Base-by-base conservation (phyloP, 2,888 invertebrate genomes). In the Drosophila emarginata region DNA sequence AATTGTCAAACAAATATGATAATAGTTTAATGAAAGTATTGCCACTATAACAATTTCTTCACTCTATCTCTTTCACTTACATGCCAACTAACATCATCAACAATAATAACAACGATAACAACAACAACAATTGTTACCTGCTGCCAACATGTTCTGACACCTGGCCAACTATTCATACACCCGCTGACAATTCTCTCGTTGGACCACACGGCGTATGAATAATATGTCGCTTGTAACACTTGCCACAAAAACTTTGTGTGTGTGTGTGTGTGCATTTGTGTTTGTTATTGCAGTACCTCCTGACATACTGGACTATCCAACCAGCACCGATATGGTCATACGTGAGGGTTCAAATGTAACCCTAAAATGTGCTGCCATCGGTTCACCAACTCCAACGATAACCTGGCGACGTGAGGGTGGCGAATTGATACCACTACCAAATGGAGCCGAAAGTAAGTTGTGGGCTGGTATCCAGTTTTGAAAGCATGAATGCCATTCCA, bases 331-430 rank as follows among this genome's bases (percentile, higher is more conserved):
- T 91, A 96, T 96, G 94, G 96, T 96, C 36, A 96, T 96, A 54
- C 93, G 95, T 45, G 98, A 98, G 92, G 97, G 97, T 14, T 95
- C 95, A 60, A 96, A 97, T 77, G 95, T 97, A 70, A 96, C 96
- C 85, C 93, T 98, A 66, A 94, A 95, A 74, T 98, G 98, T 90
- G 96, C 96, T 36, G 97, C 97, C 18, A 96, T 95, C 14, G 97
- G 98, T 60, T 96, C 96, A n/a, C 98, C 98, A 2, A 93, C 94
- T 76, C 98, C 98, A 4, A 95, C 94, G 82, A 97, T 97, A 91
- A 95, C 94, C 74, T 98, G 98, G 98, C 93, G 96, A 77, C 93
- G 97, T 76, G 97, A 97, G 91, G 96, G 95, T 87, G 94, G 95
- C 65, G 95, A 95, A 89, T 93, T 94, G 64, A 96, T 97, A 89